Evolutionary conservation across 2,797 vertebrate genomes (phyloP).

Genomic region (Lacerta agilis): DNA sequence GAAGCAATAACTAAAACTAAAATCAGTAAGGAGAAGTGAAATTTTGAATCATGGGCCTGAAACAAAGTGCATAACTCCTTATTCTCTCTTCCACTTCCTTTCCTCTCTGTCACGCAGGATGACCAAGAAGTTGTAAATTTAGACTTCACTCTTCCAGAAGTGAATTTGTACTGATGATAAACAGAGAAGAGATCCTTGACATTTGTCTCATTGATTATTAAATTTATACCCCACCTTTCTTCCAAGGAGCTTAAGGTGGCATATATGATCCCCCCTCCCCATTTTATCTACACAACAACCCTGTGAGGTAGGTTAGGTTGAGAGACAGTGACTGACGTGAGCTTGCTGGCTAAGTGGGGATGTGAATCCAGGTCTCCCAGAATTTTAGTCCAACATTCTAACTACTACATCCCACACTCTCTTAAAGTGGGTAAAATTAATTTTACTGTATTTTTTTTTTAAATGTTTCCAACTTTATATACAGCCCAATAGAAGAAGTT

Average conservation of each 20-base stretch:
- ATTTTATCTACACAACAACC: no score
- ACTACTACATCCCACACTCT: no score
- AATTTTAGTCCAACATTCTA: no score
- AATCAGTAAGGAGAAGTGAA: conserved; percentile 1
- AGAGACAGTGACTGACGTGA: no score
- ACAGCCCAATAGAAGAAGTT: background rate
- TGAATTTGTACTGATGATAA: conserved; percentile 27
- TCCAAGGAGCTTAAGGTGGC: no score
- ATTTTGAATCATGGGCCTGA: conserved; percentile 31
- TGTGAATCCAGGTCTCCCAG: no score
- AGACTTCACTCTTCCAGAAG: background rate
- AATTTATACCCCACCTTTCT: no score
- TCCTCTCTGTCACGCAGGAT: background rate
- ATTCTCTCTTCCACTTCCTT: background rate
- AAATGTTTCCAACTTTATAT: background rate
- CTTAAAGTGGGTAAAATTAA: no score
- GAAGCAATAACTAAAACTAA: background rate
- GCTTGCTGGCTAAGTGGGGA: no score
- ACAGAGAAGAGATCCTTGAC: background rate
- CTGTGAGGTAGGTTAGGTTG: no score
- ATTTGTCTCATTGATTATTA: no score
- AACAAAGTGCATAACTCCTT: background rate
- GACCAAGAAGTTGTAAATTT: conserved; percentile 2
- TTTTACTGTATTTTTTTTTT: background rate
- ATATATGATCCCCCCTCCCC: no score